These are phyloP conservation scores for Bedellia somnulentella DNA, from an alignment of 2,888 invertebrate species.

Conservation along the genomic window DNA sequence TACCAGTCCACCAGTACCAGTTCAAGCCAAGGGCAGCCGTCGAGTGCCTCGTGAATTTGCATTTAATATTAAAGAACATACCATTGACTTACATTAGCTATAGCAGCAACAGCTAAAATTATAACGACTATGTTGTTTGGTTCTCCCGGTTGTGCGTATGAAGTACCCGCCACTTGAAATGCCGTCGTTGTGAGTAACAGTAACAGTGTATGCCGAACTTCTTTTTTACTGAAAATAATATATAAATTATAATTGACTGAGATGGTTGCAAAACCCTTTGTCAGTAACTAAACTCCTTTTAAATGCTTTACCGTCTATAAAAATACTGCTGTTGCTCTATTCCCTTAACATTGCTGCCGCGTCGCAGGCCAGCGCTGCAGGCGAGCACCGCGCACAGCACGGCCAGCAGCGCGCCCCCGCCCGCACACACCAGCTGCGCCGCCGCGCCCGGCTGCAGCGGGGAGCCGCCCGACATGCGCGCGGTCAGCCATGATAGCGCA, in stretches of 20 bases:
- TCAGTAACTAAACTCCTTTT: constrained; percentile 45
- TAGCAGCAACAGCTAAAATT: constrained; percentile 29
- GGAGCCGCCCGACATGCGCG: constrained; percentile 67
- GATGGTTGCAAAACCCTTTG: not conserved
- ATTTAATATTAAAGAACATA: not conserved
- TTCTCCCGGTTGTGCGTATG: constrained; percentile 41
- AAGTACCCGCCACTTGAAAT: constrained; percentile 38
- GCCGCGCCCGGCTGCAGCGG: constrained; percentile 54
- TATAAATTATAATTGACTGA: not conserved
- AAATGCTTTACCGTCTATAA: constrained; percentile 57
- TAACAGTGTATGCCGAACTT: constrained; percentile 33
- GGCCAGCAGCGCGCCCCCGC: constrained; percentile 68
- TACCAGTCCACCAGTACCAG: not conserved
- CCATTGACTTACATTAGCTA: constrained; percentile 29
- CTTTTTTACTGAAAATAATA: constrained; percentile 19
- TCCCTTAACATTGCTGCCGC: too few species aligned
- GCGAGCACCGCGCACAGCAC: constrained; percentile 70
- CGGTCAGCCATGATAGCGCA: constrained; percentile 66
- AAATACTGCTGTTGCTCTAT: constrained; percentile 62
- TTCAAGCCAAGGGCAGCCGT: not conserved
- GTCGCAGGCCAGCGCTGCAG: constrained; percentile 65
- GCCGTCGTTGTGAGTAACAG: constrained; percentile 30
- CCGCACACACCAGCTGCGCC: constrained; percentile 67
- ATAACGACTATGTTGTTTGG: constrained; percentile 23
- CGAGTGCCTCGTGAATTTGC: not conserved